Evolutionary conservation across 2,888 invertebrate species (phyloP), one percentile per base, ranked within the genome.

Genomic region (Perdita meconis): DNA sequence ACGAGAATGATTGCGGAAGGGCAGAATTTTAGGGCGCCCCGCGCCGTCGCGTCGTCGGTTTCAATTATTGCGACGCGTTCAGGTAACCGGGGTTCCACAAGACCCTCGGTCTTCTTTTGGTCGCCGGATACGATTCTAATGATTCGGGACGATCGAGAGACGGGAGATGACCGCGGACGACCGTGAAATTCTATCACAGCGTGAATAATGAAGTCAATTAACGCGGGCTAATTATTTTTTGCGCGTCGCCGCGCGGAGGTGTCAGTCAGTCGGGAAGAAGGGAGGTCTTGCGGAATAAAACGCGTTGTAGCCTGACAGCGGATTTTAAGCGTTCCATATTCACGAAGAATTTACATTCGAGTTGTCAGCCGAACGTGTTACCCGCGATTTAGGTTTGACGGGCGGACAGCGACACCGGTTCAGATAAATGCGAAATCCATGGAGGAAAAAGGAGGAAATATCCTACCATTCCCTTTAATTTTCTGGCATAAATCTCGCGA

Each of bases 181-280:
- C 12, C 24, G 10, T 44, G 34, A 65, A 57, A 53, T 61, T 78
- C 80, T 78, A 47, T 69, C 63, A 42, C 67, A n/a, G 57, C 55
- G n/a, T 76, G 59, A 79, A 79, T 81, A 83, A 81, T 76, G 73
- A 53, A 76, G 73, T 63, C 78, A 83, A 83, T 83, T 83, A 83
- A 53, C 63, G 66, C 16, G 16, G 65, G 66, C 47, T 73, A 81
- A 83, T 83, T 81, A 81, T 76, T 83, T 81, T 53, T 76, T 64
- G 19, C n/a, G 12, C 38, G 22, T 12, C 19, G 78, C 36, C 64
- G 70, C 65, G 53, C 61, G 34, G 65, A 65, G 65, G 40, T 65
- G 77, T 80, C 82, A 71, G 74, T 82, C 74, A 80, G 69, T 66
- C 55, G 24, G 22, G 69, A 51, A 66, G 66, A 51, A 51, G 56